These are phyloP conservation scores for Chrysolina americana DNA, from an alignment of 2,888 invertebrate species.

Conservation along the genomic window DNA sequence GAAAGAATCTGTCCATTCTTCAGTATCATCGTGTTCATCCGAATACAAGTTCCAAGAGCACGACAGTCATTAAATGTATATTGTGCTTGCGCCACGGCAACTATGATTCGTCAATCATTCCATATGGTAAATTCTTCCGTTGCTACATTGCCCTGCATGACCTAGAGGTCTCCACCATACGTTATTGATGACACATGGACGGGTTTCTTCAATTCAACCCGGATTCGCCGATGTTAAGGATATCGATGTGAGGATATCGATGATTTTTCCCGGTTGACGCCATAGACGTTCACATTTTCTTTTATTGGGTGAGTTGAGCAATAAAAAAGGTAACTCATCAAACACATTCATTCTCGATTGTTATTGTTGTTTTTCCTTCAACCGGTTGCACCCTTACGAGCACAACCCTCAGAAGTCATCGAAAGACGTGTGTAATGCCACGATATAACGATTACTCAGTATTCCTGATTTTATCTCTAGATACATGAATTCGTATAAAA, in stretches of 20 bases:
- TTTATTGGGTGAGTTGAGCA: neutral
- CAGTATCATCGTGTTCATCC: neutral
- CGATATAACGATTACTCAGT: too few relatives aligned
- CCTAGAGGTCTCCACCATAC: constrained; percentile 59
- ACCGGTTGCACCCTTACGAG: too few relatives aligned
- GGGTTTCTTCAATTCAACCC: constrained; percentile 62
- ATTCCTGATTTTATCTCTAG: too few relatives aligned
- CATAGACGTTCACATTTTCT: constrained; percentile 34
- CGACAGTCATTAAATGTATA: constrained; percentile 24
- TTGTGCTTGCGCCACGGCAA: constrained; percentile 14
- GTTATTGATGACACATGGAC: constrained; percentile 62
- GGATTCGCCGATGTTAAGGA: constrained; percentile 57
- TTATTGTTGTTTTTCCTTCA: too few relatives aligned
- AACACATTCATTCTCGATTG: too few relatives aligned
- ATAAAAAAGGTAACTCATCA: neutral
- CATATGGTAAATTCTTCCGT: constrained; percentile 53
- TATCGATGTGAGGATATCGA: constrained; percentile 59
- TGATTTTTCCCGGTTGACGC: constrained; percentile 45
- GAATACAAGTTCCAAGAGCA: constrained; percentile 7
- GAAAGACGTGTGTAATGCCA: too few relatives aligned
- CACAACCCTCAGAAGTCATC: too few relatives aligned
- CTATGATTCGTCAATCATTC: constrained; percentile 50
- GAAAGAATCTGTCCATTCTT: neutral
- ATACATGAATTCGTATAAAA: too few relatives aligned
- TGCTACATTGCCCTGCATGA: constrained; percentile 58